Evolutionary conservation across 2,888 invertebrate species (phyloP).

Genomic region (Sinelater perroti): DNA sequence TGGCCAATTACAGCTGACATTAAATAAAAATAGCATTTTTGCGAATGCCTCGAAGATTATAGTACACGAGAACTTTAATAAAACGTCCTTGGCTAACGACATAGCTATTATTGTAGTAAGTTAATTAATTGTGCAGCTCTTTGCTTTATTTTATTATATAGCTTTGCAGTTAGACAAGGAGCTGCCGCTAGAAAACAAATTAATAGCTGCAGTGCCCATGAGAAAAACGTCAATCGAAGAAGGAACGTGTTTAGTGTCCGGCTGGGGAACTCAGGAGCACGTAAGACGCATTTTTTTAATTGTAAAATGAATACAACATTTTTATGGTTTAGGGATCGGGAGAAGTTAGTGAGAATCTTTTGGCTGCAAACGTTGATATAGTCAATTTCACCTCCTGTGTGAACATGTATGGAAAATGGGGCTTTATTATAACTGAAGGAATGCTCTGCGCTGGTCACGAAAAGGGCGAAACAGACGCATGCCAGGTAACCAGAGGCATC

Average conservation of each 20-base stretch:
- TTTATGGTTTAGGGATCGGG: constrained; percentile 34
- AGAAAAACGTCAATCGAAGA: constrained; percentile 19
- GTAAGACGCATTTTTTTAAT: constrained; percentile 31
- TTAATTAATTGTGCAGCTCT: not conserved
- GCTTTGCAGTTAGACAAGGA: constrained; percentile 32
- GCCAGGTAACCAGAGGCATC: constrained; percentile 34
- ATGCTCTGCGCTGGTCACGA: constrained; percentile 43
- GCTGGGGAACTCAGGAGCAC: constrained; percentile 45
- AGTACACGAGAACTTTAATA: constrained; percentile 43
- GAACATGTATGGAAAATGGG: constrained; percentile 1
- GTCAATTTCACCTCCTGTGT: constrained; percentile 40
- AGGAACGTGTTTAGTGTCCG: constrained; percentile 43
- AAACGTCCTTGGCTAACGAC: constrained; percentile 43
- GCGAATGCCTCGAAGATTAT: constrained; percentile 44
- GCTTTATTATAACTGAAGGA: no score
- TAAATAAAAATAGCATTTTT: constrained; percentile 34
- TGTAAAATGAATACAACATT: not conserved
- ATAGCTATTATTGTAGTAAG: constrained; percentile 46
- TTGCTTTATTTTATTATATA: not conserved
- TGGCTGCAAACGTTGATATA: constrained; percentile 42
- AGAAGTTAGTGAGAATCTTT: constrained; percentile 41
- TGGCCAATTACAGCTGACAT: constrained; percentile 42
- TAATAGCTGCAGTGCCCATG: constrained; percentile 35
- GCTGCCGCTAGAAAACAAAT: constrained; percentile 19
- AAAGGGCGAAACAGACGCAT: constrained; percentile 38